phyloP scores from a whole-genome alignment of 2,888 invertebrate species.

The Branchellion lobata region DNA sequence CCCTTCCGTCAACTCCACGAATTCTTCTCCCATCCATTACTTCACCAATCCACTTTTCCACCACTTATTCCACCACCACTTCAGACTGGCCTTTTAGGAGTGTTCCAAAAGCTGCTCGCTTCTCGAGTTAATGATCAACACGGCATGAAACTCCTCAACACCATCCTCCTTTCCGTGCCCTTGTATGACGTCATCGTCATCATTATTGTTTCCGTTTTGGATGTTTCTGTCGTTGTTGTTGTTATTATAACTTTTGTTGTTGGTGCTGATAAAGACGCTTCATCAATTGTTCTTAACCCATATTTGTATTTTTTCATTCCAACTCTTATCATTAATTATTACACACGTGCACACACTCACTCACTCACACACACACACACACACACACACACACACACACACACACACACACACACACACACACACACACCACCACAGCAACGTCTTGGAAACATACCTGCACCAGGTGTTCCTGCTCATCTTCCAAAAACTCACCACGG shows the following conservation, averaged over 20 bases:
- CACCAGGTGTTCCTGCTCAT: constrained; percentile 85
- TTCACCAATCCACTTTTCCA: no score
- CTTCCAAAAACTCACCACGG: constrained; percentile 87
- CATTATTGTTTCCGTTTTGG: constrained; percentile 49
- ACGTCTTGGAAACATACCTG: constrained; percentile 74
- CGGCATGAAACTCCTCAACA: constrained; percentile 86
- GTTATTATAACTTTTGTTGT: background rate
- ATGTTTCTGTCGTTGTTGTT: background rate
- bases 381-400: no score
- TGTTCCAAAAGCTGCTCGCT: constrained; percentile 92
- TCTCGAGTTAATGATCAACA: constrained; percentile 93
- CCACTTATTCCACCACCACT: no score
- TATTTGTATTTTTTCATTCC: background rate
- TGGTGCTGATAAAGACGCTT: background rate
- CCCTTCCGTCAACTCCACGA: no score
- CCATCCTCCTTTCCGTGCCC: constrained; percentile 79
- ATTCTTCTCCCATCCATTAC: no score
- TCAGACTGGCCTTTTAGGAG: constrained; percentile 73
- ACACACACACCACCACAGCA: constrained; percentile 67
- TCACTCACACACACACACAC: no score
- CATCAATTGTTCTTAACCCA: background rate
- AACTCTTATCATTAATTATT: background rate
- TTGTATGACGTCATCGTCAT: constrained; percentile 65
- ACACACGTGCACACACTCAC: no score
- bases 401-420: constrained; percentile 3